These are phyloP conservation scores for Notodonta ziczac DNA, from an alignment of 2,888 invertebrate species.

Conservation along the genomic window DNA sequence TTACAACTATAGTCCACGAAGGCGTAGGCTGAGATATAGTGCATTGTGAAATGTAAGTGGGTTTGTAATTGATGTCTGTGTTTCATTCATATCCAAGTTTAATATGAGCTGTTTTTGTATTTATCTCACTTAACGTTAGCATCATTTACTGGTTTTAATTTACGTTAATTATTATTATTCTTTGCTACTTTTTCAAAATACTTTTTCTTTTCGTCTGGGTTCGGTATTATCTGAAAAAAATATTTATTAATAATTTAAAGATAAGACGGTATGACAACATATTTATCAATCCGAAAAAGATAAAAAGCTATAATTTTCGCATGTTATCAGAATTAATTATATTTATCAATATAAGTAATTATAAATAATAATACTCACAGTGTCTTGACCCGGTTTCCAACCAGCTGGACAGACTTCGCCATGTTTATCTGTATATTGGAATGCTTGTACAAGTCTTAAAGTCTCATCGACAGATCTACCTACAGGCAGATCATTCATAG, in stretches of 20 bases:
- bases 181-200: conserved; percentile 89
- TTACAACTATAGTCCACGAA: too few species aligned
- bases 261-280: background rate
- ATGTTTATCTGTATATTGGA: conserved; percentile 95
- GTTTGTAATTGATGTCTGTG: too few species aligned
- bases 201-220: conserved; percentile 91
- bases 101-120: too few species aligned
- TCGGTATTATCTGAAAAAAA: conserved; percentile 91
- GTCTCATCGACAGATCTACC: conserved; percentile 98
- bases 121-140: conserved; percentile 4
- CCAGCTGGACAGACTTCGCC: conserved; percentile 98
- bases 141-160: background rate
- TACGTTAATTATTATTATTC: conserved; percentile 56
- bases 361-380: conserved; percentile 83
- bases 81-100: too few species aligned
- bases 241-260: background rate
- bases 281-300: background rate
- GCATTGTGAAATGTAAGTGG: too few species aligned
- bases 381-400: conserved; percentile 97
- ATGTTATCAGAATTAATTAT: conserved; percentile 7
- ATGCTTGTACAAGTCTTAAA: conserved; percentile 95
- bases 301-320: background rate
- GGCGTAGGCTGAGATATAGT: too few species aligned
- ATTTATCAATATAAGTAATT: background rate
- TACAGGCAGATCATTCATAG: conserved; percentile 98